A percentile compares a stretch with the other conserved stretches of the same genome.
Evolutionary conservation across 2,888 invertebrate species (phyloP).

Genomic region (Blomia tropicalis): DNA sequence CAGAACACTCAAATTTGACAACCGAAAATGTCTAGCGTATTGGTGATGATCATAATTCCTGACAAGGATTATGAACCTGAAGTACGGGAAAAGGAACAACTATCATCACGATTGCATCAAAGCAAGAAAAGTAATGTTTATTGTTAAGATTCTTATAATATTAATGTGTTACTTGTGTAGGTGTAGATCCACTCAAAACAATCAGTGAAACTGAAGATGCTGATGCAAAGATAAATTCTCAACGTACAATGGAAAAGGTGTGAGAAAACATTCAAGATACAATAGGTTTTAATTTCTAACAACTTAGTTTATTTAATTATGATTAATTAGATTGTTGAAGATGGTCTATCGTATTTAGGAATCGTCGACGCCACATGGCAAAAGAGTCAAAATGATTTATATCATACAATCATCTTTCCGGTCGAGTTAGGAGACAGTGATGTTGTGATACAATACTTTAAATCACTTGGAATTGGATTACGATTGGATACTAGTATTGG

Average conservation of each 20-base stretch:
- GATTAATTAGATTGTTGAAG: slow-evolving; percentile 39
- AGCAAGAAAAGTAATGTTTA: slow-evolving; percentile 13
- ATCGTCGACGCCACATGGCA: slow-evolving; percentile 46
- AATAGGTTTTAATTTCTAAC: not conserved
- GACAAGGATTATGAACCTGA: slow-evolving; percentile 12
- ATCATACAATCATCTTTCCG: slow-evolving; percentile 38
- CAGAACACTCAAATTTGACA: too few relatives aligned
- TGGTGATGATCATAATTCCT: slow-evolving; percentile 22
- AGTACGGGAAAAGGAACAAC: not conserved
- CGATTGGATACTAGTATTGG: slow-evolving; percentile 19
- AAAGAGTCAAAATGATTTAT: slow-evolving; percentile 40
- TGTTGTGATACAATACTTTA: slow-evolving; percentile 23
- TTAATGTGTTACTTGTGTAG: not conserved
- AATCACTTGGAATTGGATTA: slow-evolving; percentile 11
- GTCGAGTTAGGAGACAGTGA: slow-evolving; percentile 25
- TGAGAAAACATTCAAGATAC: not conserved
- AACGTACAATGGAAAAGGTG: slow-evolving; percentile 16
- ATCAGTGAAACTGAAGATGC: slow-evolving; percentile 7
- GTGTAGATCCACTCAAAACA: slow-evolving; percentile 12
- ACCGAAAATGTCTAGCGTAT: slow-evolving; percentile 24
- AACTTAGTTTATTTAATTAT: not conserved
- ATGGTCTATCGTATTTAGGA: slow-evolving; percentile 42
- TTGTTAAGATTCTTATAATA: not conserved
- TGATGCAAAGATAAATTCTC: not conserved
- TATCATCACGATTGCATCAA: not conserved